These are phyloP conservation scores for Oreocharis arfaki DNA, from an alignment of 2,113 vertebrate species.

Conservation along the genomic window DNA sequence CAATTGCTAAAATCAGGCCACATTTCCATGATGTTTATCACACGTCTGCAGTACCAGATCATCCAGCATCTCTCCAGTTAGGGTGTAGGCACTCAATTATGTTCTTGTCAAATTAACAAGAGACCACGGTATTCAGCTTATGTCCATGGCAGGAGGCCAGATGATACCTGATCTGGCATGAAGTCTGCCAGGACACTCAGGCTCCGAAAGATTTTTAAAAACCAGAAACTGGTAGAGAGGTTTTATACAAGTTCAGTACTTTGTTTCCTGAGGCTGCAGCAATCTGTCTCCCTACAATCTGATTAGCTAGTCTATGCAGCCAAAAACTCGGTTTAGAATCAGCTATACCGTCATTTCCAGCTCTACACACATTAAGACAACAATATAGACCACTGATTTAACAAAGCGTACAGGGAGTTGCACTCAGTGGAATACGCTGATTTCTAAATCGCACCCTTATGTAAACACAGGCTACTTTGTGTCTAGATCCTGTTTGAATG, in stretches of 20 bases:
- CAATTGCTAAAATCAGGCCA: constrained; percentile 38
- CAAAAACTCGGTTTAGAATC: background rate
- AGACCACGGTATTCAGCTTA: constrained; percentile 29
- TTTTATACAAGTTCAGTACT: background rate
- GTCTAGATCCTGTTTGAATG: background rate
- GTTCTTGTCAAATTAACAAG: constrained; percentile 59
- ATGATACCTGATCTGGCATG: constrained; percentile 48
- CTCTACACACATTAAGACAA: background rate
- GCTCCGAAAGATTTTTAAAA: constrained; percentile 1
- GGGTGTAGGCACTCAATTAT: constrained; percentile 55
- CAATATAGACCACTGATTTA: background rate
- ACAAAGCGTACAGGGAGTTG: background rate
- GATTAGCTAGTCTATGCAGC: background rate
- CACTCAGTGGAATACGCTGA: background rate
- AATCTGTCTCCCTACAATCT: background rate
- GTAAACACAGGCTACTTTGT: constrained; percentile 34
- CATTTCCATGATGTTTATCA: constrained; percentile 36
- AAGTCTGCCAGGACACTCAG: background rate
- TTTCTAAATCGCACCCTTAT: background rate
- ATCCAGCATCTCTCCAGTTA: constrained; percentile 26
- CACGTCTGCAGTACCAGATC: background rate
- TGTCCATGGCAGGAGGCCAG: constrained; percentile 35
- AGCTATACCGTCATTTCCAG: background rate
- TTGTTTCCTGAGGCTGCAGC: background rate
- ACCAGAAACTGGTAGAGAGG: background rate